Evolutionary conservation across 2,888 invertebrate genomes (phyloP).

Genomic region (Lamproptera curius): DNA sequence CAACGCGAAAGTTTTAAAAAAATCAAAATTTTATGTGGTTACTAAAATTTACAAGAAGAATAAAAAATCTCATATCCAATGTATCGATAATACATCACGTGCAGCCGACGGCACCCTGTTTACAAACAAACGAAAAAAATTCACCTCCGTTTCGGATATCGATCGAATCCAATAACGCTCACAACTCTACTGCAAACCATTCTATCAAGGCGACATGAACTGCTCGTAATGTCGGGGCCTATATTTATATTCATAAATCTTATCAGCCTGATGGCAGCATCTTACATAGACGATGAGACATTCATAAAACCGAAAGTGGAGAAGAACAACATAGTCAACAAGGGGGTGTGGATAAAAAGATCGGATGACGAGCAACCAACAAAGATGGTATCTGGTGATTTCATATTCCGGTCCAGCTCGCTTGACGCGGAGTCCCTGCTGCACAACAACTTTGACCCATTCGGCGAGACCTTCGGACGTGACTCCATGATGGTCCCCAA

Average conservation of each 20-base stretch:
- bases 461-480: conserved; percentile 36
- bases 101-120: not conserved
- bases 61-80: too few species aligned
- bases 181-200: conserved; percentile 14
- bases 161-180: conserved; percentile 35
- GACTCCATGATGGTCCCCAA: conserved; percentile 36
- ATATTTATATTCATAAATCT: conserved; percentile 34
- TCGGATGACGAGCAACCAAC: conserved; percentile 28
- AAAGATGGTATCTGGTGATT: conserved; percentile 35
- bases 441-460: conserved; percentile 45
- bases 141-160: conserved; percentile 28
- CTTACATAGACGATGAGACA: conserved; percentile 34
- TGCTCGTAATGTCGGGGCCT: conserved; percentile 44
- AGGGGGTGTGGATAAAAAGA: conserved; percentile 51
- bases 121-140: conserved; percentile 24
- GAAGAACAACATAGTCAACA: conserved; percentile 54
- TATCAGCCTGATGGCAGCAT: conserved; percentile 25
- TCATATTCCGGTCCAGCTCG: conserved; percentile 50
- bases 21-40: too few species aligned
- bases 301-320: conserved; percentile 43
- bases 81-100: too few species aligned
- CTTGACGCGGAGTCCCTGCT: conserved; percentile 46
- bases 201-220: conserved; percentile 24
- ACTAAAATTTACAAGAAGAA: too few species aligned
- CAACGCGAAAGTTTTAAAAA: too few species aligned